Evolutionary conservation across 2,888 invertebrate species (phyloP).

Genomic region (Drosophila neutralis): DNA sequence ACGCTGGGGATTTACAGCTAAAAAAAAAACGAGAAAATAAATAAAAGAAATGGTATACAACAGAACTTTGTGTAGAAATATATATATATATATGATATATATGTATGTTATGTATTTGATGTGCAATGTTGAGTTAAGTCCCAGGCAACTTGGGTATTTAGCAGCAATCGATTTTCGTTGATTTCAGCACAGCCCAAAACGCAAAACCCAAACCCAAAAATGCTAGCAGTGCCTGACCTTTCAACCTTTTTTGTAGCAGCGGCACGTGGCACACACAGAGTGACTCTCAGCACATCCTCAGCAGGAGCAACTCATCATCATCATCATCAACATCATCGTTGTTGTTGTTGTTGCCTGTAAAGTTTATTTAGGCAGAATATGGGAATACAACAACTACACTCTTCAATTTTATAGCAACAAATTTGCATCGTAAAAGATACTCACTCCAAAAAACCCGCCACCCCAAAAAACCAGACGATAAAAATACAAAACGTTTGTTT

Average conservation of each 20-base stretch:
- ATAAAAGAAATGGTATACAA: slow-evolving; percentile 16
- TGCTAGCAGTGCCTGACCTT: slow-evolving; percentile 63
- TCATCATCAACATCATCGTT: slow-evolving; percentile 69
- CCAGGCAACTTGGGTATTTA: slow-evolving; percentile 73
- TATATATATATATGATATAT: background rate
- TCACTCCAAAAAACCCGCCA: slow-evolving; percentile 38
- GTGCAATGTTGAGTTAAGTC: slow-evolving; percentile 70
- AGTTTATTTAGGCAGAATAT: slow-evolving; percentile 72
- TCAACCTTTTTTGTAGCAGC: slow-evolving; percentile 72
- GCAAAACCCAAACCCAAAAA: slow-evolving; percentile 19
- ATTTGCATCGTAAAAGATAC: slow-evolving; percentile 80
- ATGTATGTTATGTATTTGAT: slow-evolving; percentile 35
- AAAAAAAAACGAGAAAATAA: slow-evolving; percentile 14
- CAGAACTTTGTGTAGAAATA: background rate
- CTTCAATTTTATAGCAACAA: slow-evolving; percentile 80
- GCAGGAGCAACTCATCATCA: slow-evolving; percentile 66
- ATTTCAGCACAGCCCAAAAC: slow-evolving; percentile 51
- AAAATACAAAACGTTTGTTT: slow-evolving; percentile 79
- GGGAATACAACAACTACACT: slow-evolving; percentile 65
- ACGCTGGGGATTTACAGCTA: slow-evolving; percentile 69
- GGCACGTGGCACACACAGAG: slow-evolving; percentile 63
- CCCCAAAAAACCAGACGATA: slow-evolving; percentile 58
- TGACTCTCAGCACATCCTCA: slow-evolving; percentile 46
- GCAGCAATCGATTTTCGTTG: slow-evolving; percentile 78
- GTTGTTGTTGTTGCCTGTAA: slow-evolving; percentile 67